A percentile compares a stretch with the other conserved stretches of the same genome.
These are phyloP conservation scores for Cyanoramphus novaezelandiae DNA, from an alignment of 2,113 vertebrate genomes.

Conservation along the genomic window DNA sequence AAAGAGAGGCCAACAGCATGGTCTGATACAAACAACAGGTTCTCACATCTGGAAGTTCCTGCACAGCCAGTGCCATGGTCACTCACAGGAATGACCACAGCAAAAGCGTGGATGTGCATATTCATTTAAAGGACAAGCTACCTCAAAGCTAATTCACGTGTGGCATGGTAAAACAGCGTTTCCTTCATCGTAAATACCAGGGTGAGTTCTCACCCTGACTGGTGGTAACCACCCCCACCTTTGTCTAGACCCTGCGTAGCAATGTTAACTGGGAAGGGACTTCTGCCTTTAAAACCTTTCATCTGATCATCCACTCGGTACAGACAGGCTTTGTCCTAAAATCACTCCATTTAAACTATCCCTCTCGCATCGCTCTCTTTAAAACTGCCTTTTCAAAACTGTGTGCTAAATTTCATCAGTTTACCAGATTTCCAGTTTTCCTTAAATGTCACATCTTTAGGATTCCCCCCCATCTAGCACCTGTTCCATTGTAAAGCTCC, in stretches of 20 bases:
- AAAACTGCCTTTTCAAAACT: neutral
- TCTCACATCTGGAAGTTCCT: neutral
- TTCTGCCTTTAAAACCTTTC: neutral
- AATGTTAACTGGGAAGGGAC: neutral
- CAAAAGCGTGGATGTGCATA: neutral
- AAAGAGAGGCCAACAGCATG: neutral
- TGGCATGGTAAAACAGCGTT: rapidly evolving
- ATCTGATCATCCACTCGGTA: neutral
- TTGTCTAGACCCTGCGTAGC: neutral
- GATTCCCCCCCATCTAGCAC: neutral
- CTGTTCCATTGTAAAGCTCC: neutral
- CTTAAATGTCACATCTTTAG: neutral
- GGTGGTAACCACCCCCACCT: too few relatives aligned
- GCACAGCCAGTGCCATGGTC: neutral
- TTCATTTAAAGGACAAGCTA: neutral
- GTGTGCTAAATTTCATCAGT: neutral
- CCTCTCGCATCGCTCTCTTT: neutral
- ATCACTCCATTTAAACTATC: neutral
- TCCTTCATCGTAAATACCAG: rapidly evolving
- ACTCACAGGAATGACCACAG: neutral
- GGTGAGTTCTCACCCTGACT: neutral
- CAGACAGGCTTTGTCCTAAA: neutral
- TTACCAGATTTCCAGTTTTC: neutral
- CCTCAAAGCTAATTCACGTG: neutral
- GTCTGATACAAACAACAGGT: neutral